A percentile compares a stretch with the other conserved stretches of the same genome.
Evolutionary conservation across 2,888 invertebrate genomes (phyloP).

Genomic region (Itoplectis maculator): DNA sequence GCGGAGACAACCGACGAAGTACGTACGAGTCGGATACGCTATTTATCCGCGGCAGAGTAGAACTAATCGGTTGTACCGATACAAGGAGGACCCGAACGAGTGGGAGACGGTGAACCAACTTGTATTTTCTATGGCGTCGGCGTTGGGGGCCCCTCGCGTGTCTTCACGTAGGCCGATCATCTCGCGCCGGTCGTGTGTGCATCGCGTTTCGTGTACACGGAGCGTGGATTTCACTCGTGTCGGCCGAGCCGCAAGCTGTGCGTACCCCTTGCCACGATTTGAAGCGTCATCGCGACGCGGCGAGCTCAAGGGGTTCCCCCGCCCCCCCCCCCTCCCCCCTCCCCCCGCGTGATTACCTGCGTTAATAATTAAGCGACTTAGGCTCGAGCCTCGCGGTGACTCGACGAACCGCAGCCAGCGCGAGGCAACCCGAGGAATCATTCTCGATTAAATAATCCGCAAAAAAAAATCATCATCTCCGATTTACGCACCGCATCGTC

Average conservation of each 20-base stretch:
- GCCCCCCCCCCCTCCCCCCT: too few species aligned
- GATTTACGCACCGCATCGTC: neutral
- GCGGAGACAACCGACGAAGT: constrained; percentile 23
- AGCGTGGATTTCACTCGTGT: constrained; percentile 32
- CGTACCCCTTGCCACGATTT: constrained; percentile 38
- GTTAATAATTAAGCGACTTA: constrained; percentile 65
- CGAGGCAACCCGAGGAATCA: neutral
- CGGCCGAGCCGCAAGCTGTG: constrained; percentile 26
- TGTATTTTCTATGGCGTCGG: constrained; percentile 10
- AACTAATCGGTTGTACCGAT: constrained; percentile 45
- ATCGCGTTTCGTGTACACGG: neutral
- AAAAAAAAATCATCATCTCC: constrained; percentile 25
- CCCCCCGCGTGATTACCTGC: constrained; percentile 63
- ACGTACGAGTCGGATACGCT: constrained; percentile 32
- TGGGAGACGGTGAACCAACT: constrained; percentile 16
- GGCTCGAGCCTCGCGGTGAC: constrained; percentile 36
- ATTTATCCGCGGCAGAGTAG: constrained; percentile 47
- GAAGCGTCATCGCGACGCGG: constrained; percentile 62
- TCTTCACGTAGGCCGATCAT: constrained; percentile 5
- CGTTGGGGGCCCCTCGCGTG: neutral
- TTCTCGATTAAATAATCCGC: constrained; percentile 43
- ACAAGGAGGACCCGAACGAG: constrained; percentile 24
- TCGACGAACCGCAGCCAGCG: constrained; percentile 14
- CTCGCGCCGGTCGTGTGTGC: neutral
- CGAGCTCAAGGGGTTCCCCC: constrained; percentile 60